Base-by-base conservation (phyloP, 1,140 invertebrate species). In the Yoshiicerus persimilis region DNA sequence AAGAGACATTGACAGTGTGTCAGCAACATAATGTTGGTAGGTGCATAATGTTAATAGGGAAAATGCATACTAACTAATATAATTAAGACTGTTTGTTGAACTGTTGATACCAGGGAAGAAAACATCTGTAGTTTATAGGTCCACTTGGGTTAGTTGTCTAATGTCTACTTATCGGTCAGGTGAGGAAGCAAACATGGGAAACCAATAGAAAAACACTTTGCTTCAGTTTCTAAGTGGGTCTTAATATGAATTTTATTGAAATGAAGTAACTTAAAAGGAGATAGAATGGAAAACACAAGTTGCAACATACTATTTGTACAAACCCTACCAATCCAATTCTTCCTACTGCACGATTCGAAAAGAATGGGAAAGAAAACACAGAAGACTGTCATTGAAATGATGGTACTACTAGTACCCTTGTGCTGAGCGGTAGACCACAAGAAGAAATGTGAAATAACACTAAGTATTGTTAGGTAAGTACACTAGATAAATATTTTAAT, bases 221-320 rank as follows among this genome's bases (percentile, higher is more conserved):
- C 47, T 32, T 87, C 23, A 39, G 39, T 75, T 70, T 64, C 86
- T 87, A 87, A 87, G 86, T 87, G 86, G 64, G 36, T 87, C 86
- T 87, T 87, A 87, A 87, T 87, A 87, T 27, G 86, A 87, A 87
- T 87, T 87, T 87, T 87, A 87, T 87, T 87, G 86, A 87, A 87
- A 87, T 87, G 86, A 87, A 64, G 41, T 11, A 62, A 38, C 84
- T 23, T 64, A 66, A 86, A 86, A 86, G 84, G 84, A 86, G 27
- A 86, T 47, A 39, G 23, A 84, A 36, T 32, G 11, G 16, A 41
- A n/a, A 84, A 77, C 41, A 41, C 36, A 25, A 41, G 5, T 41
- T 38, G 20, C 75, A 13, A 34, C 30, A 80, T 80, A 38, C 32
- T 13, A n/a, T n/a, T n/a, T n/a, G n/a, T n/a, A 56, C 47, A 20